Conservation (phyloP, 1,140 invertebrate genomes). For the Trichomalopsis sarcophagae region DNA sequence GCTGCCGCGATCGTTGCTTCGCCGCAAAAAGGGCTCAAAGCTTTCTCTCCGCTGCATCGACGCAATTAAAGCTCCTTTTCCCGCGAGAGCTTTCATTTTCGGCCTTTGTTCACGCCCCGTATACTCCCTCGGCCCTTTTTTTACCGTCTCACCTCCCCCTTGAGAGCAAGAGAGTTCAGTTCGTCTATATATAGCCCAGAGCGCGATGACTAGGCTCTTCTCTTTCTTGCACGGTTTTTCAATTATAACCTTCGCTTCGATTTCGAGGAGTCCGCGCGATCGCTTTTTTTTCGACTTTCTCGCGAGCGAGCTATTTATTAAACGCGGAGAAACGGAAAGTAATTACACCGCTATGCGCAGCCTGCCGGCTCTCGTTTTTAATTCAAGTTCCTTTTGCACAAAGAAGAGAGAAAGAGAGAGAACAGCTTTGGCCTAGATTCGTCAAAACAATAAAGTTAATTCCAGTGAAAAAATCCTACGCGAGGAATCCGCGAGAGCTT, state of each 20-base stretch:
- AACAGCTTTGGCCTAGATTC: neutral
- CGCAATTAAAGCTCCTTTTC: neutral
- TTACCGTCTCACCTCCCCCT: neutral
- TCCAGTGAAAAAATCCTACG: neutral
- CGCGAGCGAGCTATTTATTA: neutral
- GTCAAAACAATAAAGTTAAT: conserved; percentile 5
- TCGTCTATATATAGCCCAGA: neutral
- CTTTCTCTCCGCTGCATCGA: too few relatives aligned
- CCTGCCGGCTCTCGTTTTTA: too few relatives aligned
- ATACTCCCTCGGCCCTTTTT: neutral
- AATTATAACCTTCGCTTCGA: neutral
- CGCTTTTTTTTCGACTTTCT: neutral
- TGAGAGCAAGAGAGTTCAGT: too few relatives aligned
- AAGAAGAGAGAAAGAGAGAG: neutral
- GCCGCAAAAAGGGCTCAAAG: too few relatives aligned
- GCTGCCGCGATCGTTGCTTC: too few relatives aligned
- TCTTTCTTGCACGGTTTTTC: neutral
- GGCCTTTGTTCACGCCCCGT: neutral
- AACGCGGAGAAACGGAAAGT: neutral
- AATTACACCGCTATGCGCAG: neutral
- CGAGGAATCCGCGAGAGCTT: too few relatives aligned
- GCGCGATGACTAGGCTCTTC: neutral
- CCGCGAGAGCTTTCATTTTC: neutral
- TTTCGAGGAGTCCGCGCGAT: neutral
- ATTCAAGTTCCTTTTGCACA: too few relatives aligned